Evolutionary conservation across 2,113 vertebrate genomes (phyloP).

Genomic region (Mus spicilegus): DNA sequence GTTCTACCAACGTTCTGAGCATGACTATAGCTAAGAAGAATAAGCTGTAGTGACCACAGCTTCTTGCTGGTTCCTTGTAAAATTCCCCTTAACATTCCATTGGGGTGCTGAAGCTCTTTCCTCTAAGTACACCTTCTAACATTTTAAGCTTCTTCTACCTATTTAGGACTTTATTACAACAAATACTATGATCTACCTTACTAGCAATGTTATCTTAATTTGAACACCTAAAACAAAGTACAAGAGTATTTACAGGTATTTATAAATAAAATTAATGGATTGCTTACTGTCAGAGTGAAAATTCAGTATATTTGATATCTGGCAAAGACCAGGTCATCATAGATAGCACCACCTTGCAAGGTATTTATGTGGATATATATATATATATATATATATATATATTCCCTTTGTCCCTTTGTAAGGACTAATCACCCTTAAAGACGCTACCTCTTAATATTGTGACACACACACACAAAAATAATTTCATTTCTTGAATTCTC

Average conservation of each 20-base stretch:
- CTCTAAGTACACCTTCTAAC: neutral
- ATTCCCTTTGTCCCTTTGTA: neutral
- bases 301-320: neutral
- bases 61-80: too few species aligned
- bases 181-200: neutral
- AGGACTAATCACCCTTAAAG: neutral
- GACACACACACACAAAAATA: neutral
- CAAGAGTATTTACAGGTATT: neutral
- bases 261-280: neutral
- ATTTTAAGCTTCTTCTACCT: neutral
- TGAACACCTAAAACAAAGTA: too few species aligned
- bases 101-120: neutral
- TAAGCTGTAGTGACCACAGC: neutral
- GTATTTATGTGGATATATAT: too few species aligned
- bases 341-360: fast-evolving
- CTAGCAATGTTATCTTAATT: neutral
- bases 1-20: neutral
- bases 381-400: neutral
- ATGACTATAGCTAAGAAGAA: neutral
- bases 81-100: neutral
- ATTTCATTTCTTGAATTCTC: neutral
- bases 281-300: neutral
- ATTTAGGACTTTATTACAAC: neutral
- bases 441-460: too few species aligned
- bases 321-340: neutral